phyloP scores from a whole-genome alignment of 2,797 vertebrate genomes.

The Danio choprae region DNA sequence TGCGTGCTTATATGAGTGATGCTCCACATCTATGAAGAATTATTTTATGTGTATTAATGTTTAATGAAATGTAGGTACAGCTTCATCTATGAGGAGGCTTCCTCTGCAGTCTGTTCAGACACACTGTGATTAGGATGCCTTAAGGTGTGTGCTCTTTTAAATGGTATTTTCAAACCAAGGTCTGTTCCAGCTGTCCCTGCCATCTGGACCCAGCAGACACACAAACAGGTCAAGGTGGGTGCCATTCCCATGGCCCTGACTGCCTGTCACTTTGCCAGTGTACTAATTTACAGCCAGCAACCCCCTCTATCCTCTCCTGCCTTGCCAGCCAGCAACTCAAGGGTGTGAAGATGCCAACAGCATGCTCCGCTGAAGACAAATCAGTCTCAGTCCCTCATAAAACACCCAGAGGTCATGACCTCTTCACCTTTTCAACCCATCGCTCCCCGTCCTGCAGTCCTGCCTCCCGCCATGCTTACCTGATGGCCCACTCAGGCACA shows the following conservation, averaged over 20 bases:
- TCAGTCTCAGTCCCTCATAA: slow-evolving; percentile 75
- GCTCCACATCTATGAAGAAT: neutral
- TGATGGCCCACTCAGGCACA: slow-evolving; percentile 56
- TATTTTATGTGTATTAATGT: neutral
- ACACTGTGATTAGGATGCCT: slow-evolving; percentile 43
- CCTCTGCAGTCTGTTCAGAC: neutral
- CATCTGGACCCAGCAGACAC: slow-evolving; percentile 68
- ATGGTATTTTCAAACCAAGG: slow-evolving; percentile 45
- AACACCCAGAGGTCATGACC: slow-evolving; percentile 80
- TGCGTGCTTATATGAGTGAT: too few species aligned
- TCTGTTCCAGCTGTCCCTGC: slow-evolving; percentile 50
- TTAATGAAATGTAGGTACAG: neutral
- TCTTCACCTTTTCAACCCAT: slow-evolving; percentile 81
- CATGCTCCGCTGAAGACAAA: slow-evolving; percentile 79
- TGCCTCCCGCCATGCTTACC: slow-evolving; percentile 47
- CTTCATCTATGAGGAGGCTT: neutral
- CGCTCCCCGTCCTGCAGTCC: slow-evolving; percentile 50
- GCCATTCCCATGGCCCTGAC: slow-evolving; percentile 66
- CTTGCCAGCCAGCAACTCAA: slow-evolving; percentile 61
- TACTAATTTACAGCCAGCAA: slow-evolving; percentile 74
- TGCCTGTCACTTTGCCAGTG: slow-evolving; percentile 71
- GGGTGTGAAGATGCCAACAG: slow-evolving; percentile 75
- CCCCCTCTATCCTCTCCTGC: slow-evolving; percentile 53
- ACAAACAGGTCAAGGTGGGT: slow-evolving; percentile 75
- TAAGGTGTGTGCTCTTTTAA: slow-evolving; percentile 17